These are phyloP conservation scores for Cenopis cana DNA, from an alignment of 2,888 invertebrate species.

Conservation along the genomic window DNA sequence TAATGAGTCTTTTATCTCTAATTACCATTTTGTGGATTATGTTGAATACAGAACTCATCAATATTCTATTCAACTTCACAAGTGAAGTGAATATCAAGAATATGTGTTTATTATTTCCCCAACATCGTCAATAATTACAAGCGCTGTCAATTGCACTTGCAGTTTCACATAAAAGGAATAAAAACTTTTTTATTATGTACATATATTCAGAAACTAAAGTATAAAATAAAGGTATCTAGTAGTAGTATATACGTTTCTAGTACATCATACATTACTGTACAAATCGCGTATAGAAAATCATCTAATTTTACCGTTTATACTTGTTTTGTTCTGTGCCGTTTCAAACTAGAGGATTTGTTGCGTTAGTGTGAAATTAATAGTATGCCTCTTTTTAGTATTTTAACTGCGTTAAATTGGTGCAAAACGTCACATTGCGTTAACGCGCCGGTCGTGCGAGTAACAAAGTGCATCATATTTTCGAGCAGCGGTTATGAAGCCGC, in stretches of 20 bases:
- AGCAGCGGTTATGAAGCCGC: slow-evolving; percentile 68
- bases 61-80: background rate
- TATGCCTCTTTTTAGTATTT: background rate
- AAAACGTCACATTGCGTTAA: slow-evolving; percentile 44
- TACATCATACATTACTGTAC: no score
- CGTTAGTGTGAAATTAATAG: background rate
- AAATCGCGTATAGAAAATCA: no score
- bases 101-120: slow-evolving; percentile 1
- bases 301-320: background rate
- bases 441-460: slow-evolving; percentile 51
- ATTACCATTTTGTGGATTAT: background rate
- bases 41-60: no score
- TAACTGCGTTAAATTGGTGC: slow-evolving; percentile 36
- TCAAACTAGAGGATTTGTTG: background rate
- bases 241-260: no score
- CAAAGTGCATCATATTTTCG: slow-evolving; percentile 67
- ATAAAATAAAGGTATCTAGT: no score
- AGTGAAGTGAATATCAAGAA: background rate
- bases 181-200: background rate
- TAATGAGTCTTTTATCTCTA: no score
- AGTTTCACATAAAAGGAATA: slow-evolving; percentile 15
- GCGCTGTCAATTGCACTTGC: slow-evolving; percentile 13
- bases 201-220: background rate
- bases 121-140: slow-evolving; percentile 3
- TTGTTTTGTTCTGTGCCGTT: background rate